Percentiles rank a stretch among this genome's conserved stretches.
These are phyloP conservation scores for Diadema setosum DNA, from an alignment of 35 echinoderm and acorn worm genomes.

Conservation along the genomic window DNA sequence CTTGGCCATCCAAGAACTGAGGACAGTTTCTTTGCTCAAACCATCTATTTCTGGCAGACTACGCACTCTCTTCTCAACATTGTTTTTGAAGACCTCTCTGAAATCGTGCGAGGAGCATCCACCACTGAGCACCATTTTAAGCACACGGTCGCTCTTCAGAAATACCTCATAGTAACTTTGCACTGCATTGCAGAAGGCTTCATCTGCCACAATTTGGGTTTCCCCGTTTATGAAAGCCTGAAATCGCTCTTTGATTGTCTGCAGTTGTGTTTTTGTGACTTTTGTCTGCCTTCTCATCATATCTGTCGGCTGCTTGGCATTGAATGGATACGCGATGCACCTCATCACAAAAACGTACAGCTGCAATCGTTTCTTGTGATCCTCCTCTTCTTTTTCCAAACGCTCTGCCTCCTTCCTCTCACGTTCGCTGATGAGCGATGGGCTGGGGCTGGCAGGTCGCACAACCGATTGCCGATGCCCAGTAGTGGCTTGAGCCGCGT, in stretches of 20 bases:
- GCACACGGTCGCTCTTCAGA: conserved; percentile 91
- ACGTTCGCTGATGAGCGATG: conserved; percentile 81
- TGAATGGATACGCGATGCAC: conserved; percentile 99
- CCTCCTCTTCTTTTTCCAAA: conserved; percentile 86
- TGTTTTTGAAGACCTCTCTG: conserved; percentile 98
- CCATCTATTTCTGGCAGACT: conserved; percentile 98
- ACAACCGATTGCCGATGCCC: conserved; percentile 47
- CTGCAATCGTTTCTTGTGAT: conserved; percentile 94
- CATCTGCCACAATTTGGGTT: conserved; percentile 98
- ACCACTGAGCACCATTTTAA: conserved; percentile 96
- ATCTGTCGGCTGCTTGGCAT: conserved; percentile 98
- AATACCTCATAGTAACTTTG: conserved; percentile 98
- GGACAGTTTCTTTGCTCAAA: conserved; percentile 95
- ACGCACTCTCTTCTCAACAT: conserved; percentile 87
- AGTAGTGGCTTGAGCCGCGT: conserved; percentile 28
- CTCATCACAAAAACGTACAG: conserved; percentile 97
- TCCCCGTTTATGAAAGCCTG: conserved; percentile 95
- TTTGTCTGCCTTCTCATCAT: conserved; percentile 96
- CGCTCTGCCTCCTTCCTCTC: conserved; percentile 74
- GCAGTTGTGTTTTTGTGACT: conserved; percentile 77
- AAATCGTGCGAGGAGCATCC: conserved; percentile 98
- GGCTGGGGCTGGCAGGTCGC: conserved; percentile 86
- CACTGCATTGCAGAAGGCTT: conserved; percentile 98
- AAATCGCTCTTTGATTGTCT: conserved; percentile 96
- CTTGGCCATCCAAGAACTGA: conserved; percentile 99